phyloP scores from a whole-genome alignment of 2,113 vertebrate species.

The Nicator chloris region DNA sequence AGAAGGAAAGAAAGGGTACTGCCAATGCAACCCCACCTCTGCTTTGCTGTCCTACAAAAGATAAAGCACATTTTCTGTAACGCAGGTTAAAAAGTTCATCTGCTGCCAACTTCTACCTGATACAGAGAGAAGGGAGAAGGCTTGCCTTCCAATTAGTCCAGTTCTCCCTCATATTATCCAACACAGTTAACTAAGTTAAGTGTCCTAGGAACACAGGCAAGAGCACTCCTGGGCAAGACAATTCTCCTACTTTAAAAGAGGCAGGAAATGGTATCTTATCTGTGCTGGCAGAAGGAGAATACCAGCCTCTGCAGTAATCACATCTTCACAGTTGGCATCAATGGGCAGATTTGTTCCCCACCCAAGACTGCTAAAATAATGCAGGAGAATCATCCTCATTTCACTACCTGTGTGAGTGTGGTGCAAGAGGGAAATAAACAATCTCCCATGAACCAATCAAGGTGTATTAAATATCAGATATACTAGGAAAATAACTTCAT shows the following conservation, averaged over 20 bases:
- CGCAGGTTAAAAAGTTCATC: neutral
- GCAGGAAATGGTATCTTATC: neutral
- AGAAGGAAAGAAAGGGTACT: neutral
- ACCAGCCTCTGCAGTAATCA: neutral
- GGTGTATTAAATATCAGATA: neutral
- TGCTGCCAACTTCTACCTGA: neutral
- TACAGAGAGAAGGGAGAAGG: neutral
- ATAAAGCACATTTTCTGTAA: neutral
- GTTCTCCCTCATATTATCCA: neutral
- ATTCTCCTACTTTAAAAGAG: neutral
- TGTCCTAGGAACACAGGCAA: neutral
- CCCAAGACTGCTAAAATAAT: neutral
- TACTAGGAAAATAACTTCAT: neutral
- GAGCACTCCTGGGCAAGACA: neutral
- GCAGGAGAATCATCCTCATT: neutral
- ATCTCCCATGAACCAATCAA: neutral
- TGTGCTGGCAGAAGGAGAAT: neutral
- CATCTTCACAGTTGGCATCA: neutral
- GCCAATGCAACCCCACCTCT: neutral
- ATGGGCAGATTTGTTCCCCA: neutral
- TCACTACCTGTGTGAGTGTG: neutral
- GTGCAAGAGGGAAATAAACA: neutral
- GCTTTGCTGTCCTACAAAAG: neutral
- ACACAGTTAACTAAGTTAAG: neutral
- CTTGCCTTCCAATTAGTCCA: neutral